Conservation (phyloP, 2,797 vertebrate species). For the Gymnothorax javanicus region DNA sequence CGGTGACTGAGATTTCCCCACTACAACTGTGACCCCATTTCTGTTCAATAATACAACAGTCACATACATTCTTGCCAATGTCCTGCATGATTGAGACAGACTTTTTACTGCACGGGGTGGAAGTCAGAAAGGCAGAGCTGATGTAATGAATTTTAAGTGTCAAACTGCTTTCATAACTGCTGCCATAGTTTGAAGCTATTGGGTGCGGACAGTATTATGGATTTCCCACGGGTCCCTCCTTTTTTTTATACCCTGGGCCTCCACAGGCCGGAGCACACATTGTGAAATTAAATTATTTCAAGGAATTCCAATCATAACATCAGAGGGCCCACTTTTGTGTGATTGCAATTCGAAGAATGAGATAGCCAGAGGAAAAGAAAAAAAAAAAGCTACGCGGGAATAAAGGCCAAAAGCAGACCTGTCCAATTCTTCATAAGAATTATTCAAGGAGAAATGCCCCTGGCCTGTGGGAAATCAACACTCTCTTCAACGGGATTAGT, state of each 20-base stretch:
- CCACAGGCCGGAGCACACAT: slow-evolving; percentile 50
- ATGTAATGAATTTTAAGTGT: slow-evolving; percentile 62
- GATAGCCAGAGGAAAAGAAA: slow-evolving; percentile 28
- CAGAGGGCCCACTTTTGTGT: slow-evolving; percentile 52
- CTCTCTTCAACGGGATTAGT: slow-evolving; percentile 90
- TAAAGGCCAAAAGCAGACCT: slow-evolving; percentile 62
- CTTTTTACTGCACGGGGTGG: neutral
- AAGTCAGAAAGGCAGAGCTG: neutral
- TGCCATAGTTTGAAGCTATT: slow-evolving; percentile 61
- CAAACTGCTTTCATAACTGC: slow-evolving; percentile 58
- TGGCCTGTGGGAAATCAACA: slow-evolving; percentile 91
- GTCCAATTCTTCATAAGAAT: slow-evolving; percentile 83
- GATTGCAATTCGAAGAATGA: slow-evolving; percentile 49
- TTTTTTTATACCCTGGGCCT: slow-evolving; percentile 57
- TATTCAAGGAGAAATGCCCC: slow-evolving; percentile 87
- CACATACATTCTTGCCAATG: slow-evolving; percentile 48
- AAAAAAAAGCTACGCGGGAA: slow-evolving; percentile 45
- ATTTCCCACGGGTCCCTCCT: slow-evolving; percentile 63
- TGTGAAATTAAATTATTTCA: slow-evolving; percentile 71
- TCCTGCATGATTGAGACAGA: slow-evolving; percentile 31
- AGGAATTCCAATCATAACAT: slow-evolving; percentile 73
- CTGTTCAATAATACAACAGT: slow-evolving; percentile 1
- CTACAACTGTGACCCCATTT: neutral
- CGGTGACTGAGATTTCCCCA: neutral
- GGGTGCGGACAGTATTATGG: slow-evolving; percentile 49